Evolutionary conservation across 2,888 invertebrate species (phyloP), one percentile per base, ranked within the genome.

Genomic region (Erebia ligea): DNA sequence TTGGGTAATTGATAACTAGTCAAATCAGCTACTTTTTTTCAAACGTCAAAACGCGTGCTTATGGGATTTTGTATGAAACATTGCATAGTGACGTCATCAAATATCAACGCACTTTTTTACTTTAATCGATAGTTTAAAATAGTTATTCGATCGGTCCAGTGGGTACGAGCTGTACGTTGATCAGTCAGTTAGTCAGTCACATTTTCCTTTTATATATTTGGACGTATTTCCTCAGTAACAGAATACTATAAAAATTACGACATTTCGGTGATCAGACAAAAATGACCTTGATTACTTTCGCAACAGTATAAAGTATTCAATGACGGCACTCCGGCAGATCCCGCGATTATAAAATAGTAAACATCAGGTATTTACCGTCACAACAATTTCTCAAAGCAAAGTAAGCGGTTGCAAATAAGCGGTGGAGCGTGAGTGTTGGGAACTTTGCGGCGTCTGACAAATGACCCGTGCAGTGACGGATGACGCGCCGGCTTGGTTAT

Each of bases 341-440:
- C 66, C 69, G 65, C 17, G 42, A 68, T 71, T 61, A 70, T 71
- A 62, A 57, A 71, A 75, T 72, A 72, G 66, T 72, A 69, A 74
- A 75, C 74, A 73, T 34, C 58, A 66, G 52, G 71, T 68, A 69
- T 69, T 71, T 69, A 71, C 70, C 71, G 62, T 45, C 52, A 42
- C 66, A 68, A 69, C 71, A 57, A 75, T 75, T 74, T 75, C 71
- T 75, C 75, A 72, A 69, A 70, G 74, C 68, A 66, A 70, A 73
- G 61, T 50, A 67, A 69, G 64, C 64, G 61, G 64, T 67, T 63
- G 66, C 74, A 57, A 73, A 67, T 74, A 69, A 62, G 70, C 70
- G 58, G 17, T 62, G 68, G 59, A 63, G 74, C 70, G 71, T 59
- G 70, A 58, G 59, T 67, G 63, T 70, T 70, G 52, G 66, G 56